A percentile compares a stretch with the other conserved stretches of the same genome.
phyloP scores from a whole-genome alignment of 2,113 vertebrate species.

The Nestor notabilis region DNA sequence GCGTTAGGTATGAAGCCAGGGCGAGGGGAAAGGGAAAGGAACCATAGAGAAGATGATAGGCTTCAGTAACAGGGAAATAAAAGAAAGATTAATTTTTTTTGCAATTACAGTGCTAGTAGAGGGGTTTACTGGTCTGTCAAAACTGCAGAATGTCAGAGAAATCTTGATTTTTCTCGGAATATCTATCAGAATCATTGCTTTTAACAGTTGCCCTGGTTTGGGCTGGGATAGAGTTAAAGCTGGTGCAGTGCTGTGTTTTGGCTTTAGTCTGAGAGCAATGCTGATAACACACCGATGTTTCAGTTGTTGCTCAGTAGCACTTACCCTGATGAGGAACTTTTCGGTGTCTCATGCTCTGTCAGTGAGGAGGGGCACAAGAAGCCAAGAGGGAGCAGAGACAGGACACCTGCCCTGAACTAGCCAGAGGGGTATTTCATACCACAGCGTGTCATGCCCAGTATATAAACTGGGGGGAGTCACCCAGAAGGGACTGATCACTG shows the following conservation, averaged over 20 bases:
- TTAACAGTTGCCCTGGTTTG: not conserved
- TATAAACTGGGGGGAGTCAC: not conserved
- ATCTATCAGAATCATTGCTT: not conserved
- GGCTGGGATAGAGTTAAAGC: not conserved
- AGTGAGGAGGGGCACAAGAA: not conserved
- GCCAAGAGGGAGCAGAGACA: not conserved
- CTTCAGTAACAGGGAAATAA: not conserved
- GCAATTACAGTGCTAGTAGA: not conserved
- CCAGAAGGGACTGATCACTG: not conserved
- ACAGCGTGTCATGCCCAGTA: not conserved
- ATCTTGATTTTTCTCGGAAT: not conserved
- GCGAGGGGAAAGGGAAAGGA: not conserved
- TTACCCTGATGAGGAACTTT: not conserved
- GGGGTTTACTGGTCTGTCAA: not conserved
- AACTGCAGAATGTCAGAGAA: not conserved
- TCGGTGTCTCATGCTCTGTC: not conserved
- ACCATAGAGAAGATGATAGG: not conserved
- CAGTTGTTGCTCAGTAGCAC: not conserved
- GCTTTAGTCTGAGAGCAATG: not conserved
- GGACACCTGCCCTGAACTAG: not conserved
- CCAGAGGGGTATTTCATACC: not conserved
- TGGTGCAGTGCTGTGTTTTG: not conserved
- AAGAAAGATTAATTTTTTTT: not conserved
- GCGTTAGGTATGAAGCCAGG: not conserved
- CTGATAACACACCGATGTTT: not conserved